A percentile compares a stretch with the other conserved stretches of the same genome.
Evolutionary conservation across 2,797 vertebrate genomes (phyloP).

Genomic region (Manis javanica): DNA sequence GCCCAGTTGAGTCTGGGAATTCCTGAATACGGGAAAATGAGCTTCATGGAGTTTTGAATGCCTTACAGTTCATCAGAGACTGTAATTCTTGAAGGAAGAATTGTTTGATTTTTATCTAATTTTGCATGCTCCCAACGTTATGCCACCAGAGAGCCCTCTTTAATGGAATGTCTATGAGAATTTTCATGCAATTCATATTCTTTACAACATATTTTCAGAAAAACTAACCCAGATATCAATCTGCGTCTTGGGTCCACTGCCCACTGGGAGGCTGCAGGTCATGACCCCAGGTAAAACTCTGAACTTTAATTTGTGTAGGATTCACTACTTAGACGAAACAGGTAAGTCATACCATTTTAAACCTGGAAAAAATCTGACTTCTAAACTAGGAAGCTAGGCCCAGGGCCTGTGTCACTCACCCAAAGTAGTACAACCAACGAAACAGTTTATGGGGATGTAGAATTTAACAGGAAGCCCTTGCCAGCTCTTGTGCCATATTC

Average conservation of each 20-base stretch:
- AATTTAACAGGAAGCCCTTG: conserved; percentile 44
- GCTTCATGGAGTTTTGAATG: background rate
- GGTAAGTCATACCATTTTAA: background rate
- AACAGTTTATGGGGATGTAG: background rate
- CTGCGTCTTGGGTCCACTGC: background rate
- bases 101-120: conserved; percentile 33
- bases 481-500: background rate
- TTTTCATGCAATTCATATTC: background rate
- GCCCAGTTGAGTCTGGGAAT: background rate
- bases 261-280: background rate
- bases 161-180: conserved; percentile 4
- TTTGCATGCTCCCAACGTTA: background rate
- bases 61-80: background rate
- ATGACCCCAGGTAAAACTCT: background rate
- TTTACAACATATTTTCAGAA: conserved; percentile 1
- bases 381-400: background rate
- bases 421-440: background rate
- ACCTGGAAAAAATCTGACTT: background rate
- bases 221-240: background rate
- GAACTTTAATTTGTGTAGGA: background rate
- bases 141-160: background rate
- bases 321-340: background rate
- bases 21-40: background rate
- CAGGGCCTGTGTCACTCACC: background rate
- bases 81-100: background rate